phyloP scores from a whole-genome alignment of 2,797 vertebrate genomes.

The Mormyrus proboscirostris region DNA sequence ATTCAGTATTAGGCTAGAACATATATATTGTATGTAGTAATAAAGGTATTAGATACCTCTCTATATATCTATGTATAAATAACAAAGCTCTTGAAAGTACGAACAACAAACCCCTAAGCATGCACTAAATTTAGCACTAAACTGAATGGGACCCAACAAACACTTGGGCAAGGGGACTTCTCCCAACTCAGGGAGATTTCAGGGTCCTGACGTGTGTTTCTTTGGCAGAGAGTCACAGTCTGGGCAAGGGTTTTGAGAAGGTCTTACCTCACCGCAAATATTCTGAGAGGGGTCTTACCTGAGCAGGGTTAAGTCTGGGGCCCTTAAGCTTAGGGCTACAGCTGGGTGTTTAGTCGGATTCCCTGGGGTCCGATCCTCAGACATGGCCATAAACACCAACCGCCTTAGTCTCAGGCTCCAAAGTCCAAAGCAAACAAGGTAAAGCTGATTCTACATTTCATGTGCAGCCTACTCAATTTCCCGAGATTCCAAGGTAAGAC shows the following conservation, averaged over 20 bases:
- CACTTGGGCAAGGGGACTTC: neutral
- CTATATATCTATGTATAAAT: neutral
- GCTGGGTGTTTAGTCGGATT: neutral
- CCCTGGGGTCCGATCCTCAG: neutral
- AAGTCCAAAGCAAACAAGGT: neutral
- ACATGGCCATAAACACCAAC: neutral
- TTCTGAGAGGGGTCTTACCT: neutral
- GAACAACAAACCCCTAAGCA: neutral
- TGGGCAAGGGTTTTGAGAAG: neutral
- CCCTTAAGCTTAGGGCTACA: neutral
- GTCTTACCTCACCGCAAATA: constrained; percentile 4
- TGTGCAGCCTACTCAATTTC: neutral
- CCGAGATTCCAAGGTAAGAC: neutral
- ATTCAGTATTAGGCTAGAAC: neutral
- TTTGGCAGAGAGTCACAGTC: neutral
- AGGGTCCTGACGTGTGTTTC: neutral
- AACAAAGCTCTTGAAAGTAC: neutral
- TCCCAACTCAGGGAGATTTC: neutral
- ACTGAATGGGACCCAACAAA: neutral
- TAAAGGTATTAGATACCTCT: neutral
- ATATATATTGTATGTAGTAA: neutral
- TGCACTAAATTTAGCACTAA: neutral
- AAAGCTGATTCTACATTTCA: neutral
- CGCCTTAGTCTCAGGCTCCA: neutral
- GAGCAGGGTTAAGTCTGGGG: neutral